Evolutionary conservation across 2,797 vertebrate species (phyloP).

Genomic region (Hirundo rustica): DNA sequence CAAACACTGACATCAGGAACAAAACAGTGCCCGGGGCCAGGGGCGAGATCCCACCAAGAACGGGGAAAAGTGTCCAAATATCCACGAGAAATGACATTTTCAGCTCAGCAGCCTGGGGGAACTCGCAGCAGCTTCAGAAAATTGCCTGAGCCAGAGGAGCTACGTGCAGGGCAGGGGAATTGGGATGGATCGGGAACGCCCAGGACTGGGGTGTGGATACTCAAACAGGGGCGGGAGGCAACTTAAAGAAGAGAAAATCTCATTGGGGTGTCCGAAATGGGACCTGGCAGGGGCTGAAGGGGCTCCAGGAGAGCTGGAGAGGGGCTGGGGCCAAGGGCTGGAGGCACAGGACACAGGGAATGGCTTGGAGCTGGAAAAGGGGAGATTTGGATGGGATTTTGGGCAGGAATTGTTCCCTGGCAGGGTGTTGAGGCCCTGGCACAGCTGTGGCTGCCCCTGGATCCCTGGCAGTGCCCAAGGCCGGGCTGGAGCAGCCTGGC

Average conservation of each 20-base stretch:
- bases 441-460: not conserved
- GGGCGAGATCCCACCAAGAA: not conserved
- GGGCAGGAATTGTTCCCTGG: too few species aligned
- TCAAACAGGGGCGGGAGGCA: not conserved
- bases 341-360: not conserved
- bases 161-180: not conserved
- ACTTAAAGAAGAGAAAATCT: not conserved
- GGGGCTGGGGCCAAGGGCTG: not conserved
- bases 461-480: not conserved
- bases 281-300: not conserved
- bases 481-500: not conserved
- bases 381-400: too few species aligned
- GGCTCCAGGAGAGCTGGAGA: not conserved
- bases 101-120: not conserved
- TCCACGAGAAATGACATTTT: not conserved
- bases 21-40: not conserved
- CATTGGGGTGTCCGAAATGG: not conserved
- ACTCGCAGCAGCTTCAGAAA: not conserved
- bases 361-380: too few species aligned
- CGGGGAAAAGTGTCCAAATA: not conserved
- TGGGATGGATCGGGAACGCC: not conserved
- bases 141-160: not conserved
- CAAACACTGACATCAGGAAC: not conserved
- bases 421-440: not conserved
- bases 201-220: not conserved